Evolutionary conservation across 2,797 vertebrate genomes (phyloP).

Genomic region (Rhadinocentrus ornatus): DNA sequence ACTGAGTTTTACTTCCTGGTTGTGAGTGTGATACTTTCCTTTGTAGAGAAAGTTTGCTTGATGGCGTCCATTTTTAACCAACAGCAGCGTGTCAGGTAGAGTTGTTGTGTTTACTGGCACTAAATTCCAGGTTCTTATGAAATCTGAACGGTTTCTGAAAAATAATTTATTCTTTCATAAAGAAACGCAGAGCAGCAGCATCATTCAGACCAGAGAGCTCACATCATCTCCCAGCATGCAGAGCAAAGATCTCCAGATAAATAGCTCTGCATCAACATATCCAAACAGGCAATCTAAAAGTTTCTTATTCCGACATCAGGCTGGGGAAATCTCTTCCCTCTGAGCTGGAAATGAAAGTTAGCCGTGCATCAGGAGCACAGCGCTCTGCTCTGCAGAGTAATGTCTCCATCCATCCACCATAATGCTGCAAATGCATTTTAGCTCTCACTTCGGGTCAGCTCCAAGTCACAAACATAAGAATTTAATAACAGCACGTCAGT

Average conservation of each 20-base stretch:
- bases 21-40: too few species aligned
- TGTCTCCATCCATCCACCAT: conserved; percentile 49
- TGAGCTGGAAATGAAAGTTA: conserved; percentile 61
- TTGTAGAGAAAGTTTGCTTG: too few species aligned
- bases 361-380: conserved; percentile 41
- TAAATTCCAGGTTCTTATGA: too few species aligned
- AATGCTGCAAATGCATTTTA: conserved; percentile 72
- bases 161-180: too few species aligned
- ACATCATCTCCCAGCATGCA: too few species aligned
- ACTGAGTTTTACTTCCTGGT: too few species aligned
- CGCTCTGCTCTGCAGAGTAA: conserved; percentile 50
- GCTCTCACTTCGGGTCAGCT: conserved; percentile 55
- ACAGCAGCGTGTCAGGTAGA: too few species aligned
- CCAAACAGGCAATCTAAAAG: conserved; percentile 56
- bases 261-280: conserved; percentile 64
- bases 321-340: conserved; percentile 61
- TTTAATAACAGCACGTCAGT: conserved; percentile 75
- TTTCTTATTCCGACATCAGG: conserved; percentile 52
- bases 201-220: too few species aligned
- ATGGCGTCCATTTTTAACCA: too few species aligned
- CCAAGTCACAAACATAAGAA: conserved; percentile 65
- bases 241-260: conserved; percentile 47
- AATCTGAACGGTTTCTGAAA: too few species aligned
- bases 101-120: too few species aligned
- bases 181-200: too few species aligned